phyloP scores from a whole-genome alignment of 2,797 vertebrate genomes.

The Helarctos malayanus region DNA sequence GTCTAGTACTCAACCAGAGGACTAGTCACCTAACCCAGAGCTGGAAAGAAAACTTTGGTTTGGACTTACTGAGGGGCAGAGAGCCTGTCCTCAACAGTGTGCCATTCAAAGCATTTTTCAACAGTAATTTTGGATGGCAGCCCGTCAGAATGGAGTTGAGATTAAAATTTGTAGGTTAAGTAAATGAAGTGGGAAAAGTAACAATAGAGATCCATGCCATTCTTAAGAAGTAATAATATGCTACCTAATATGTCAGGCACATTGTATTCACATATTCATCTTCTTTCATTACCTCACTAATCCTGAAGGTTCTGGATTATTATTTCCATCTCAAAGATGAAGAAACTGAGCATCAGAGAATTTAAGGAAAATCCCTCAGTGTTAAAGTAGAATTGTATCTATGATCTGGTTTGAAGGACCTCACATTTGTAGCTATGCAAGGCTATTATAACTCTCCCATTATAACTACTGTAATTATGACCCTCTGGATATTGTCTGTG shows the following conservation, averaged over 20 bases:
- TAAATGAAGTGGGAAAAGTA: not conserved
- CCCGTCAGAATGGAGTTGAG: not conserved
- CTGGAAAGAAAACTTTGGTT: not conserved
- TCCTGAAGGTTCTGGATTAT: not conserved
- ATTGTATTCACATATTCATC: not conserved
- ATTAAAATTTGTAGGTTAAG: not conserved
- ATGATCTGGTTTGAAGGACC: not conserved
- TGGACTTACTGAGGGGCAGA: not conserved
- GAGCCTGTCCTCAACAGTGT: not conserved
- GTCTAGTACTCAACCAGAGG: not conserved
- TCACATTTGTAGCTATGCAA: not conserved
- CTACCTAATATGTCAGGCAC: not conserved
- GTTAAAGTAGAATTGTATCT: not conserved
- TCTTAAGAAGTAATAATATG: not conserved
- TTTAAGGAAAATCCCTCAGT: not conserved
- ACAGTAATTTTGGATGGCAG: not conserved
- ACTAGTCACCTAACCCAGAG: not conserved
- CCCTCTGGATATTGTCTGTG: constrained; percentile 44
- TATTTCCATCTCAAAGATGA: constrained; percentile 5
- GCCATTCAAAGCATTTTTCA: not conserved
- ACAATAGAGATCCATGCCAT: not conserved
- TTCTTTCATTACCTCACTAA: not conserved
- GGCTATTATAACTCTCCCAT: not conserved
- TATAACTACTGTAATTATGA: not conserved
- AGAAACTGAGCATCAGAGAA: not conserved